phyloP scores from a whole-genome alignment of 2,888 invertebrate species.

The Vannuccia rotundouncinata region DNA sequence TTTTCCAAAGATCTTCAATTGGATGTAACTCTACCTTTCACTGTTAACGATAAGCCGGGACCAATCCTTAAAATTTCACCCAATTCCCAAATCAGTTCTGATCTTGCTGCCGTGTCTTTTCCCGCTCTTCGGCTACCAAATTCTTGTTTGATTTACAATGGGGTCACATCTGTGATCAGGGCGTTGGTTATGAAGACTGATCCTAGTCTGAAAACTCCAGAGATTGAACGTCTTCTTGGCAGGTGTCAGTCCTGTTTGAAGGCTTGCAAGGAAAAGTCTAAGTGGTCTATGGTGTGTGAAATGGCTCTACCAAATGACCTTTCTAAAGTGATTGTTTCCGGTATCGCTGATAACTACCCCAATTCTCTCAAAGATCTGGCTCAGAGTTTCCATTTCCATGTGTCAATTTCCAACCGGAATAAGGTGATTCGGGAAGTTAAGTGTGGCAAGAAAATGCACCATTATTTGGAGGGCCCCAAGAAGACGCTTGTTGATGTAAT shows the following conservation, averaged over 20 bases:
- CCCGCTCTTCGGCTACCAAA: neutral
- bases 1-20: neutral
- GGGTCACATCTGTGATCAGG: neutral
- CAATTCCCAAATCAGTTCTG: neutral
- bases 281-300: slow-evolving; percentile 38
- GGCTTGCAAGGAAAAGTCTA: slow-evolving; percentile 36
- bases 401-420: slow-evolving; percentile 3
- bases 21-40: neutral
- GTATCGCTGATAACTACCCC: neutral
- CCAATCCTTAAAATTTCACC: neutral
- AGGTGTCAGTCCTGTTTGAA: slow-evolving; percentile 31
- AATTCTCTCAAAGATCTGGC: neutral
- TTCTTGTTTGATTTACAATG: neutral
- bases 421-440: neutral
- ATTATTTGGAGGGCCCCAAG: slow-evolving; percentile 27
- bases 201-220: neutral
- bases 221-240: slow-evolving; percentile 18
- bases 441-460: neutral
- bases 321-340: neutral
- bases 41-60: neutral
- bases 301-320: slow-evolving; percentile 25
- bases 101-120: neutral
- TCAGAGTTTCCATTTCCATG: neutral
- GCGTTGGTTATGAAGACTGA: neutral
- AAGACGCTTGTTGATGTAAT: slow-evolving; percentile 32